These are phyloP conservation scores for Tricholauxania praeusta DNA, from an alignment of 2,888 invertebrate genomes.

Conservation along the genomic window DNA sequence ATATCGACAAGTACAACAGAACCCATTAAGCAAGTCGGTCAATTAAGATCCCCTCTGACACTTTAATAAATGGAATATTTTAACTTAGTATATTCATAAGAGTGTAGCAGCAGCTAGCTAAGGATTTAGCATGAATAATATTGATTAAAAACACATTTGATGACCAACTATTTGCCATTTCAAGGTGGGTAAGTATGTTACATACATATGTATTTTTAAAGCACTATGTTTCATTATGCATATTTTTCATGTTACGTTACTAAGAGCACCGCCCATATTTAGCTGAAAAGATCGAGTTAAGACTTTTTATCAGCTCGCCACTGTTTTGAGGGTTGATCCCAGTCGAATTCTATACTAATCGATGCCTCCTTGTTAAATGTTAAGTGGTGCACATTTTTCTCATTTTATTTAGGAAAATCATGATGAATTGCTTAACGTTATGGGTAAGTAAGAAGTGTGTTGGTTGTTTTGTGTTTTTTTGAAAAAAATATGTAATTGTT, in stretches of 20 bases:
- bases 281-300: constrained; percentile 21
- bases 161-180: too few species aligned
- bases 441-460: constrained; percentile 62
- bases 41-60: too few species aligned
- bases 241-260: constrained; percentile 14
- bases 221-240: background rate
- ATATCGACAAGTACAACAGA: too few species aligned
- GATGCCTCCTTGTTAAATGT: constrained; percentile 32
- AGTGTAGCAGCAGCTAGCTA: too few species aligned
- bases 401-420: constrained; percentile 6
- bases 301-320: constrained; percentile 27
- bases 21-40: too few species aligned
- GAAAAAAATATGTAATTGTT: too few species aligned
- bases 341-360: constrained; percentile 44
- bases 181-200: too few species aligned
- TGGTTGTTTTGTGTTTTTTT: background rate
- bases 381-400: constrained; percentile 15
- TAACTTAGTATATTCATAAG: too few species aligned
- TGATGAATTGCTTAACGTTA: constrained; percentile 63
- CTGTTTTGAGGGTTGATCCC: constrained; percentile 22
- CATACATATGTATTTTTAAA: too few species aligned
- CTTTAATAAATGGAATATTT: too few species aligned
- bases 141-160: too few species aligned
- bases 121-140: too few species aligned
- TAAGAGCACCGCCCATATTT: constrained; percentile 21